Evolutionary conservation across 2,888 invertebrate genomes (phyloP).

Genomic region (Mythimna lalbum): DNA sequence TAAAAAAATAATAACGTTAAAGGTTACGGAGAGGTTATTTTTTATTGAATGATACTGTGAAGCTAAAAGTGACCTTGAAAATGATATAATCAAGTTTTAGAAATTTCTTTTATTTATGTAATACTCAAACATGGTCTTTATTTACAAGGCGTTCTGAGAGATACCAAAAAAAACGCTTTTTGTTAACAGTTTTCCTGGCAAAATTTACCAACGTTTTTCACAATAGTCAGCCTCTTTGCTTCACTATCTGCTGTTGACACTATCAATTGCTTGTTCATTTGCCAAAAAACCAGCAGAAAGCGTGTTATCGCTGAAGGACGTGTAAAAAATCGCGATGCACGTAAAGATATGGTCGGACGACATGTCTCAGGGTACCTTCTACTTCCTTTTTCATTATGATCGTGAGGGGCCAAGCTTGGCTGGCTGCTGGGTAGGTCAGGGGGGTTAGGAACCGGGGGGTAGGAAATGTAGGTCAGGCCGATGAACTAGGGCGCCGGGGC

Average conservation of each 20-base stretch:
- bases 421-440: slow-evolving; percentile 58
- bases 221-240: slow-evolving; percentile 30
- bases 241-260: slow-evolving; percentile 29
- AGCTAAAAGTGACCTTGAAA: background rate
- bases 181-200: slow-evolving; percentile 3
- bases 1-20: background rate
- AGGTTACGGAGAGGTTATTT: too few relatives aligned
- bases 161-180: background rate
- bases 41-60: background rate
- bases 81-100: background rate
- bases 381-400: slow-evolving; percentile 66
- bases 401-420: slow-evolving; percentile 50
- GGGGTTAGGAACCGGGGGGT: slow-evolving; percentile 50
- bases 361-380: slow-evolving; percentile 57
- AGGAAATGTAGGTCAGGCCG: slow-evolving; percentile 75
- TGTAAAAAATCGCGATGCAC: slow-evolving; percentile 56
- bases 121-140: background rate
- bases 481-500: slow-evolving; percentile 75
- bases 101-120: background rate
- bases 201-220: slow-evolving; percentile 8
- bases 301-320: slow-evolving; percentile 34
- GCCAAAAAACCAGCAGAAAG: slow-evolving; percentile 35
- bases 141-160: background rate
- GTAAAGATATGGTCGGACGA: slow-evolving; percentile 51
- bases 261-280: slow-evolving; percentile 25